Evolutionary conservation across 1,140 invertebrate genomes (phyloP).

Genomic region (Oppia nitens): DNA sequence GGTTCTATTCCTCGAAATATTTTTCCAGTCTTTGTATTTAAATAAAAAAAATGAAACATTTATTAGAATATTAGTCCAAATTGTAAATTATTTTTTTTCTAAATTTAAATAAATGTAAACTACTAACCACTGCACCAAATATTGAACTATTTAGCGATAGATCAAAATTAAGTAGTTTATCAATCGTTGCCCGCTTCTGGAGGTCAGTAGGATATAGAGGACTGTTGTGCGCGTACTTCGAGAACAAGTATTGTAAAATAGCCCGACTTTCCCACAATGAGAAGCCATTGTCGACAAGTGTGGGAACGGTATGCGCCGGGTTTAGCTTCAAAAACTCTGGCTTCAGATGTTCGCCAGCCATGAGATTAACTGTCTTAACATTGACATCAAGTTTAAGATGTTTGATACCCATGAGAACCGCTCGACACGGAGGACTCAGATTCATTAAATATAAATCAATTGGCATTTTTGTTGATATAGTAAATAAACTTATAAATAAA

Average conservation of each 20-base stretch:
- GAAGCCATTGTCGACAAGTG: constrained; percentile 18
- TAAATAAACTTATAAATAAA: no score
- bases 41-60: background rate
- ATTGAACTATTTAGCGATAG: constrained; percentile 29
- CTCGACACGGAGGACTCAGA: constrained; percentile 16
- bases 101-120: no score
- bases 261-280: constrained; percentile 17
- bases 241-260: constrained; percentile 17
- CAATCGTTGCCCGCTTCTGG: constrained; percentile 44
- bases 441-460: constrained; percentile 19
- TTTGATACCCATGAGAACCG: constrained; percentile 27
- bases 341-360: constrained; percentile 1
- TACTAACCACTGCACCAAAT: constrained; percentile 4
- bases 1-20: background rate
- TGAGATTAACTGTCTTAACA: constrained; percentile 30
- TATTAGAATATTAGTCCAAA: background rate
- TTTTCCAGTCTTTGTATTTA: background rate
- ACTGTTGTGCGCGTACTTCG: constrained; percentile 38
- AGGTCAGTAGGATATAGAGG: constrained; percentile 41
- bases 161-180: constrained; percentile 56
- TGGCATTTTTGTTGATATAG: no score
- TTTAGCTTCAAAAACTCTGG: constrained; percentile 12
- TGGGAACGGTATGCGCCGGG: constrained; percentile 18
- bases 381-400: constrained; percentile 50
- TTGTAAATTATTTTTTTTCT: background rate